Conservation (phyloP, 37 sponge, comb jelly and placozoan genomes). For the Aplysina aerophoba region DNA sequence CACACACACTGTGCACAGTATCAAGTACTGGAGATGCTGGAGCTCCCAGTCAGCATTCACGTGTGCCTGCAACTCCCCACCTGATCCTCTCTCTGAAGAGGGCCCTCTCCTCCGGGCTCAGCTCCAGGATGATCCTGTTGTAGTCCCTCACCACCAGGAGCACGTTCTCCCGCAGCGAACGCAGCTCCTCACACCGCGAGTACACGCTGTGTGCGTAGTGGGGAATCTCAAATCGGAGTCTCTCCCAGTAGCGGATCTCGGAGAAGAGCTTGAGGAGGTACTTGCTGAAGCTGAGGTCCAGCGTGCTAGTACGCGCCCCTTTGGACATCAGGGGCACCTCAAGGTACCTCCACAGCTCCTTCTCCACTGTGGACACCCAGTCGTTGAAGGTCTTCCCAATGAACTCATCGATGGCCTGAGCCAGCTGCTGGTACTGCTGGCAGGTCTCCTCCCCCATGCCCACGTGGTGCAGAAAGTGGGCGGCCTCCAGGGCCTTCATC, state of each 20-base stretch:
- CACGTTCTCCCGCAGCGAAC: constrained; percentile 93
- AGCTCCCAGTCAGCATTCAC: too few relatives aligned
- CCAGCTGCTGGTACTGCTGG: constrained; percentile 81
- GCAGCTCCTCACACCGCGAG: constrained; percentile 80
- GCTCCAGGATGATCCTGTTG: constrained; percentile 85
- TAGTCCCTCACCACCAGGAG: constrained; percentile 94
- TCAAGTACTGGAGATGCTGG: too few relatives aligned
- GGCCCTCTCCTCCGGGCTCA: constrained; percentile 82
- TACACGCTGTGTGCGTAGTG: constrained; percentile 92
- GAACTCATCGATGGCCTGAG: constrained; percentile 89
- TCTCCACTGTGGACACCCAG: constrained; percentile 86
- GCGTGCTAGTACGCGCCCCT: constrained; percentile 42
- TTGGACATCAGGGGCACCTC: constrained; percentile 86
- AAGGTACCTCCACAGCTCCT: constrained; percentile 76
- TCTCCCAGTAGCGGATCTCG: constrained; percentile 97
- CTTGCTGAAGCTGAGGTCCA: constrained; percentile 81
- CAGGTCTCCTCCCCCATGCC: constrained; percentile 89
- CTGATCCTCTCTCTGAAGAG: constrained; percentile 89
- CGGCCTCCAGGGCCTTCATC: constrained; percentile 85
- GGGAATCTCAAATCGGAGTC: constrained; percentile 95
- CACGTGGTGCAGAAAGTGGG: constrained; percentile 85
- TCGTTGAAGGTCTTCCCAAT: constrained; percentile 93
- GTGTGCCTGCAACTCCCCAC: neutral
- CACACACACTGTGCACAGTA: too few relatives aligned
- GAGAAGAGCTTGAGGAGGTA: constrained; percentile 85